Percentiles rank a stretch among this genome's conserved stretches.
These are phyloP conservation scores for Heteromurus nitidus DNA, from an alignment of 2,888 invertebrate genomes.

Conservation along the genomic window DNA sequence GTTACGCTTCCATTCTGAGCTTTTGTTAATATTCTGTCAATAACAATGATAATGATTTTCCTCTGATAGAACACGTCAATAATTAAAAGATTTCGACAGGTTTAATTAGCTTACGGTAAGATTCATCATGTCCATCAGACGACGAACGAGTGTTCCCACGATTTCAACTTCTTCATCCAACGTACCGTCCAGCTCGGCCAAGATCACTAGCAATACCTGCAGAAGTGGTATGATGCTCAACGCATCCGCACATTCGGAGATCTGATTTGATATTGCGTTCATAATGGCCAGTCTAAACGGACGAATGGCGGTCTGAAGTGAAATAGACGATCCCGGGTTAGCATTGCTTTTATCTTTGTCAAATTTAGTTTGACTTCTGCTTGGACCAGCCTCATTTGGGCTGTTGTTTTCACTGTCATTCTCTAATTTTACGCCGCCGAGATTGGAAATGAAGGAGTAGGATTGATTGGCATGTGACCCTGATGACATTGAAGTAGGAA, in stretches of 20 bases:
- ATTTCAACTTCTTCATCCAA: constrained; percentile 69
- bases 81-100: background rate
- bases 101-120: constrained; percentile 58
- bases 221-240: constrained; percentile 71
- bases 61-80: constrained; percentile 16
- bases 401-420: constrained; percentile 17
- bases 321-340: constrained; percentile 26
- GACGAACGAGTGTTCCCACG: constrained; percentile 69
- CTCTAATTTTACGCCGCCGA: constrained; percentile 26
- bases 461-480: constrained; percentile 32
- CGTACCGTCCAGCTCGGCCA: constrained; percentile 72
- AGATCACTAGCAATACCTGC: constrained; percentile 72
- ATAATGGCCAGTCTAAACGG: constrained; percentile 72
- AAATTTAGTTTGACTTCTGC: constrained; percentile 7
- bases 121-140: constrained; percentile 71
- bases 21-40: constrained; percentile 65
- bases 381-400: constrained; percentile 18
- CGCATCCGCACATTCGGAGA: constrained; percentile 66
- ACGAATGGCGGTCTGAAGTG: constrained; percentile 45
- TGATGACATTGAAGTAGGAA: constrained; percentile 42
- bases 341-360: constrained; percentile 30
- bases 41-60: too few relatives aligned
- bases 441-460: constrained; percentile 40
- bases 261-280: constrained; percentile 71
- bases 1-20: constrained; percentile 69